Evolutionary conservation across 2,797 vertebrate genomes (phyloP), one percentile per base, ranked within the genome.

Genomic region (Macroramphosus scolopax): DNA sequence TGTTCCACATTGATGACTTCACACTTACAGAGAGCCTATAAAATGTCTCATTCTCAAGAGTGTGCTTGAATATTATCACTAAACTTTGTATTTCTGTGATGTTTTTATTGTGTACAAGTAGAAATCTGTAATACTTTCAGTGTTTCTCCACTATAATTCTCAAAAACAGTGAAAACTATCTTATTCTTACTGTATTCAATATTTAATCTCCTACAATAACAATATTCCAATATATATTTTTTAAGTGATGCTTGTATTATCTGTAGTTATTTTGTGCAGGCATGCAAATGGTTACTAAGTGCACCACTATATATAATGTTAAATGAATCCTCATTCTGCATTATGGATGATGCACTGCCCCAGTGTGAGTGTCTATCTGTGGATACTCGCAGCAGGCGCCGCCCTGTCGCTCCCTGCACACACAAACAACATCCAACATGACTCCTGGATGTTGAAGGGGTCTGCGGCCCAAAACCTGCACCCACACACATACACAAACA

Each of bases 391-490:
- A 49, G 44, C 29, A 32, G 47, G 49, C 77, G 54, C 76, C 72
- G 17, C 70, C 76, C 75, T 49, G 62, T 16, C 24, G 15, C 28
- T 16, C 22, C 15, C n/a, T n/a, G n/a, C 12, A 31, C 33, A 33
- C 45, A 30, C 4, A 5, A 1, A 10, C 58, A 44, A 4, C 42
- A 53, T 8, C 18, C 44, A 17, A 40, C 38, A 36, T 10, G n/a
- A 14, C n/a, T 57, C 8, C 41, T 44, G 59, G 17, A 53, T 41
- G 58, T 57, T 31, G 17, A 20, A 34, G 61, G 11, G 55, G 33
- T 68, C 72, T 72, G 76, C 78, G 72, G 79, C 77, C 70, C 72
- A 54, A 45, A 74, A 63, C 51, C 55, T 41, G 51, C 22, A 8
- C 30, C 39, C 13, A 40, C 17, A 3, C 20, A 6, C 20, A 3